A percentile compares a stretch with the other conserved stretches of the same genome.
Conservation (phyloP, 2,113 vertebrate species). For the Alligator mississippiensis region DNA sequence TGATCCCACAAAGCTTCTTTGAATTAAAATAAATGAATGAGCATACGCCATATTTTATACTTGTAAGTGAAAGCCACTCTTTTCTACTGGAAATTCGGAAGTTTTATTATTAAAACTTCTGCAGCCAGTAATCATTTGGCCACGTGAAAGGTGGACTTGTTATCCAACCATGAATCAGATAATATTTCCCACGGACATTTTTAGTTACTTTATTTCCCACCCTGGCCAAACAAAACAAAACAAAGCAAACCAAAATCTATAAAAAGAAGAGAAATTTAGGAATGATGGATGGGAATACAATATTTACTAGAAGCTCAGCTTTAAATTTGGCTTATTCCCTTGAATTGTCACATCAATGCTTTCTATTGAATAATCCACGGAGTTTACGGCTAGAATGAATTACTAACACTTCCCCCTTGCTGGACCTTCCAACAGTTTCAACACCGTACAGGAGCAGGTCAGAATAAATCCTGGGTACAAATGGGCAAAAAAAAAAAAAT, state of each 20-base stretch:
- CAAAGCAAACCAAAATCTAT: no score
- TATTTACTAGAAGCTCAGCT: no score
- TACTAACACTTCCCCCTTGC: neutral
- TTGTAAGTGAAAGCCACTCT: neutral
- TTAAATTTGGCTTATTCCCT: no score
- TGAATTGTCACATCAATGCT: no score
- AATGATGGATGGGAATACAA: no score
- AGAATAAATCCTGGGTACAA: no score
- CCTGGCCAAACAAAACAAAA: neutral
- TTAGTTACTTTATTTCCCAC: neutral
- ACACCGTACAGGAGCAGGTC: no score
- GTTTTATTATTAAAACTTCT: neutral
- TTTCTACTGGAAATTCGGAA: neutral
- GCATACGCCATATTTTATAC: accelerated
- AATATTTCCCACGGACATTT: neutral
- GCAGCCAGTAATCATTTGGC: neutral
- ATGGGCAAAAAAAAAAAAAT: no score
- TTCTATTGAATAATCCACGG: no score
- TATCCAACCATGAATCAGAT: neutral
- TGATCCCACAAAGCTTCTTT: accelerated
- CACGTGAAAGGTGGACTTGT: accelerated
- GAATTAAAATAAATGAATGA: neutral
- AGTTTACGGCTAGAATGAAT: neutral
- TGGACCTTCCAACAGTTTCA: neutral
- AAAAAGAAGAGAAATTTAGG: no score